A percentile compares a stretch with the other conserved stretches of the same genome.
These are phyloP conservation scores for Lucifuga dentata DNA, from an alignment of 2,113 vertebrate genomes.

Conservation along the genomic window DNA sequence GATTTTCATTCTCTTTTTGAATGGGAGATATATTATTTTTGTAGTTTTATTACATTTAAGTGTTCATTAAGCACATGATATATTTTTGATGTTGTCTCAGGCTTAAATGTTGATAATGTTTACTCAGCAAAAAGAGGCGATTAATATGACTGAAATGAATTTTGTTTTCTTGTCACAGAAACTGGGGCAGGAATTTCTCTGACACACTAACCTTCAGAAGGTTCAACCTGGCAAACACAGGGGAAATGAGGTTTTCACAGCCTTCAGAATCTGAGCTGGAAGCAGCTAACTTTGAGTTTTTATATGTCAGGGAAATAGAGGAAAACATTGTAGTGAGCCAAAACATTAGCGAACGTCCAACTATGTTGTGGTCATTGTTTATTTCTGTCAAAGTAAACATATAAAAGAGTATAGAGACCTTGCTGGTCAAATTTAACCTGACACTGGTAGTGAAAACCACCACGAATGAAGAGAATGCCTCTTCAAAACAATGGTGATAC, in stretches of 20 bases:
- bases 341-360: conserved; percentile 66
- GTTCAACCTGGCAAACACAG: conserved; percentile 56
- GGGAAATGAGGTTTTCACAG: conserved; percentile 63
- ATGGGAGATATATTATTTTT: conserved; percentile 68
- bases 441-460: conserved; percentile 70
- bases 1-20: conserved; percentile 66
- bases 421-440: conserved; percentile 70
- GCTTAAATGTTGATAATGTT: conserved; percentile 65
- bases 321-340: conserved; percentile 71
- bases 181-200: conserved; percentile 66
- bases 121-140: conserved; percentile 56
- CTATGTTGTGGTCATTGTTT: conserved; percentile 77
- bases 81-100: conserved; percentile 74
- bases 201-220: conserved; percentile 73
- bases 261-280: conserved; percentile 47
- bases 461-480: conserved; percentile 74
- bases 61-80: conserved; percentile 59
- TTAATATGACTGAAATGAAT: conserved; percentile 42
- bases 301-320: conserved; percentile 63
- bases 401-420: conserved; percentile 72
- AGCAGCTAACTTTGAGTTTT: conserved; percentile 70
- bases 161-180: conserved; percentile 49
- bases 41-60: conserved; percentile 56
- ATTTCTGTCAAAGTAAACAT: conserved; percentile 82
- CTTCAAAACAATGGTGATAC: conserved; percentile 71